Percentiles rank a stretch among this genome's conserved stretches.
phyloP scores from a whole-genome alignment of 1,140 invertebrate species.

The Macrocentrus cingulum region DNA sequence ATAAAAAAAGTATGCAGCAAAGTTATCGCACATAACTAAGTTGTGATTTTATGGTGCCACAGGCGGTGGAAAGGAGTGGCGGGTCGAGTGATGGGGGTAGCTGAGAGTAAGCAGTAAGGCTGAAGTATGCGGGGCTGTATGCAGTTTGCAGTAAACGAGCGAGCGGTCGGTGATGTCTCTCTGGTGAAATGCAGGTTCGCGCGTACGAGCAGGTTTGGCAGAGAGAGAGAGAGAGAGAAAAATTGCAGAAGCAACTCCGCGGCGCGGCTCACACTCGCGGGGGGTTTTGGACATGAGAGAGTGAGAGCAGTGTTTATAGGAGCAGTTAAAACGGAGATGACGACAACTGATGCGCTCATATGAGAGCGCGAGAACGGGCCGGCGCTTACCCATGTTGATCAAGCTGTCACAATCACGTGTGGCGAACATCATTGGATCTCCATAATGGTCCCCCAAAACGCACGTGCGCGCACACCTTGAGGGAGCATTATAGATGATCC shows the following conservation, averaged over 20 bases:
- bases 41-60: constrained; percentile 60
- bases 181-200: constrained; percentile 45
- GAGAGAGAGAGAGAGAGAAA: constrained; percentile 7
- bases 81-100: constrained; percentile 56
- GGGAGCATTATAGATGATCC: constrained; percentile 8
- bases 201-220: constrained; percentile 31
- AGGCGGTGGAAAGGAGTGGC: constrained; percentile 58
- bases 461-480: background rate
- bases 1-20: constrained; percentile 39
- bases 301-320: constrained; percentile 11
- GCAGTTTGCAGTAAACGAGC: constrained; percentile 54
- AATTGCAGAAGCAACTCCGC: no score
- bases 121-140: constrained; percentile 54
- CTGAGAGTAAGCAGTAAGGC: constrained; percentile 57
- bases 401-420: constrained; percentile 36
- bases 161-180: constrained; percentile 47
- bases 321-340: constrained; percentile 1
- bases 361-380: no score
- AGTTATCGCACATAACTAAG: constrained; percentile 51
- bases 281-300: no score
- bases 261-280: constrained; percentile 22
- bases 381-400: no score
- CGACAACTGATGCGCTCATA: background rate
- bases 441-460: background rate
- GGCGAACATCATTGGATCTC: constrained; percentile 35